Evolutionary conservation across 2,113 vertebrate genomes (phyloP).

Genomic region (Sceloporus undulatus): DNA sequence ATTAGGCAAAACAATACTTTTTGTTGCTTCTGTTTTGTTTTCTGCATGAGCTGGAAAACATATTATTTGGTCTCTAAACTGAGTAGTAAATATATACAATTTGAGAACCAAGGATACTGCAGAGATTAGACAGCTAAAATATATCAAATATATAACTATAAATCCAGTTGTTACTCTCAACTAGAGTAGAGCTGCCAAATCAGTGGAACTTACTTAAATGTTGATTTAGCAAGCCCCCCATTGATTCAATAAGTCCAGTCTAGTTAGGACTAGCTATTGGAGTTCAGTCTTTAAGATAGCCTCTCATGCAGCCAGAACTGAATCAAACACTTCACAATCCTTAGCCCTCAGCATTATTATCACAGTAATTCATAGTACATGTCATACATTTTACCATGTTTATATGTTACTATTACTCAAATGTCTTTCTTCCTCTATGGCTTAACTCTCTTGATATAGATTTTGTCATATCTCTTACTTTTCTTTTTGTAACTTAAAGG

Average conservation of each 20-base stretch:
- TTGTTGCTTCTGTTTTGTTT: too few relatives aligned
- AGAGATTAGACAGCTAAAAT: background rate
- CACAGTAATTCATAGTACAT: background rate
- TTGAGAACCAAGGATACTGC: background rate
- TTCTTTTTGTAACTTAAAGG: too few relatives aligned
- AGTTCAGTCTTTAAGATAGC: background rate
- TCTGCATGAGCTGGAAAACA: too few relatives aligned
- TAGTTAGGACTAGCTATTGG: too few relatives aligned
- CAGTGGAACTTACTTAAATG: too few relatives aligned
- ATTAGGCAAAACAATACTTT: too few relatives aligned
- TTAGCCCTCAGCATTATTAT: background rate
- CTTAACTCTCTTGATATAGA: background rate
- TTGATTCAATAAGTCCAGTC: too few relatives aligned
- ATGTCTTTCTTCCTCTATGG: background rate
- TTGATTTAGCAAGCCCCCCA: too few relatives aligned
- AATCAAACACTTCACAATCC: background rate
- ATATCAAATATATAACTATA: background rate
- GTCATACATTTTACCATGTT: background rate
- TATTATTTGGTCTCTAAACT: too few relatives aligned
- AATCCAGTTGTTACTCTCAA: too few relatives aligned
- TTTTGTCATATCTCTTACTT: too few relatives aligned
- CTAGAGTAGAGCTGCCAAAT: too few relatives aligned
- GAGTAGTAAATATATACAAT: background rate
- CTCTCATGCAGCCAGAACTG: background rate
- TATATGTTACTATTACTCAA: background rate